A percentile compares a stretch with the other conserved stretches of the same genome.
Conservation (phyloP, 2,888 invertebrate species). For the Drosophila fungiperda region DNA sequence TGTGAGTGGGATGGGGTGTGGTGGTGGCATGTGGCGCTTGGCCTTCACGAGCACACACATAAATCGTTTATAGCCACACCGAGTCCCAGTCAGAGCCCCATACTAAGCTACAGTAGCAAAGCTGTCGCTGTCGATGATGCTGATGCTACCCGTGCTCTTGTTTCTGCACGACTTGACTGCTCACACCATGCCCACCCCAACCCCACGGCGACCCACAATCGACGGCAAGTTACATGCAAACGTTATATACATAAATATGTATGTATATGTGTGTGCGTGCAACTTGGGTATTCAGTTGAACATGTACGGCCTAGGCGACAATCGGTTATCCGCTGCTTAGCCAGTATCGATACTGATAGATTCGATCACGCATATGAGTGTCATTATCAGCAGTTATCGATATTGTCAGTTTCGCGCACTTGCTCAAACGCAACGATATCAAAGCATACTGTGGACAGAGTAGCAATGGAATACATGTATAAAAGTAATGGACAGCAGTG, state of each 20-base stretch:
- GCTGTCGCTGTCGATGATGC: conserved; percentile 52
- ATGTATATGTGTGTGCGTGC: conserved; percentile 7
- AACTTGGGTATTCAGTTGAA: conserved; percentile 47
- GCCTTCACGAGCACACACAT: conserved; percentile 72
- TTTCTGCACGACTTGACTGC: conserved; percentile 75
- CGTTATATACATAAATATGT: conserved; percentile 32
- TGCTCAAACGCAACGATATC: conserved; percentile 15
- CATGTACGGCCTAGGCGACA: conserved; percentile 44
- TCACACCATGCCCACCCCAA: conserved; percentile 35
- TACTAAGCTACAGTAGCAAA: conserved; percentile 57
- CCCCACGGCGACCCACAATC: conserved; percentile 23
- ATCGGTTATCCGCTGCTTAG: conserved; percentile 34
- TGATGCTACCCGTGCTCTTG: conserved; percentile 47
- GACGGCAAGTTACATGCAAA: conserved; percentile 62
- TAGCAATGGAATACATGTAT: conserved; percentile 23
- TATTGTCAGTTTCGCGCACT: conserved; percentile 14
- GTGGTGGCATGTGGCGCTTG: conserved; percentile 54
- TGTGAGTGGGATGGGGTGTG: conserved; percentile 10
- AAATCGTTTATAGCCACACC: conserved; percentile 77
- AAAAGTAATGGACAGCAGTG: conserved; percentile 58
- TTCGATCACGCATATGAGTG: conserved; percentile 21
- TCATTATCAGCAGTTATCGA: conserved; percentile 28
- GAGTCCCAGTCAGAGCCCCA: conserved; percentile 46
- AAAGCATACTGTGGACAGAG: not conserved
- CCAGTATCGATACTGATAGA: conserved; percentile 35